Conservation (phyloP, 2,797 vertebrate genomes). For the Pristis pectinata region DNA sequence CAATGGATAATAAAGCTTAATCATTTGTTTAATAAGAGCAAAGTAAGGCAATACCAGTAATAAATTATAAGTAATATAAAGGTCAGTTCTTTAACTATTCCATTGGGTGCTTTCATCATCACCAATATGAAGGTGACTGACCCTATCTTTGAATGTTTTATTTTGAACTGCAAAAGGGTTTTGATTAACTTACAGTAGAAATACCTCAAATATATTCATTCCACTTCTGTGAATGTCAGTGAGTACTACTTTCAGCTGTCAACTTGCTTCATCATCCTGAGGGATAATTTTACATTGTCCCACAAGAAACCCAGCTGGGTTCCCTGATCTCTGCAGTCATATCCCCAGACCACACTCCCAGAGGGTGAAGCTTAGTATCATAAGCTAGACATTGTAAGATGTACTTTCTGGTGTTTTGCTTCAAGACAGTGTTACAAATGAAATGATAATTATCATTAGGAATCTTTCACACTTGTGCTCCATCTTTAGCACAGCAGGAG, state of each 20-base stretch:
- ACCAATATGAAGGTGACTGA: not conserved
- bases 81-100: not conserved
- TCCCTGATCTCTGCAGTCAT: no score
- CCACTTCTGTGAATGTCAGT: not conserved
- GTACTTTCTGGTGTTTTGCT: not conserved
- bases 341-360: not conserved
- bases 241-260: not conserved
- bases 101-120: no score
- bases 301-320: not conserved
- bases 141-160: not conserved
- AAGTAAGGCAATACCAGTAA: not conserved
- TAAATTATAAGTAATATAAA: not conserved
- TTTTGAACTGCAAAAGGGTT: not conserved
- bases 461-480: not conserved
- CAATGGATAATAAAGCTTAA: not conserved
- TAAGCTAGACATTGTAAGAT: not conserved
- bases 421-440: not conserved
- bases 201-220: not conserved
- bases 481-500: not conserved
- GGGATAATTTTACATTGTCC: not conserved
- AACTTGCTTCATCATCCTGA: not conserved
- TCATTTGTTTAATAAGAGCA: not conserved
- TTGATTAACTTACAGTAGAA: not conserved
- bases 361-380: not conserved
- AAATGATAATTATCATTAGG: not conserved